A percentile compares a stretch with the other conserved stretches of the same genome.
Conservation (phyloP, 2,888 invertebrate species). For the Proisotoma minuta region DNA sequence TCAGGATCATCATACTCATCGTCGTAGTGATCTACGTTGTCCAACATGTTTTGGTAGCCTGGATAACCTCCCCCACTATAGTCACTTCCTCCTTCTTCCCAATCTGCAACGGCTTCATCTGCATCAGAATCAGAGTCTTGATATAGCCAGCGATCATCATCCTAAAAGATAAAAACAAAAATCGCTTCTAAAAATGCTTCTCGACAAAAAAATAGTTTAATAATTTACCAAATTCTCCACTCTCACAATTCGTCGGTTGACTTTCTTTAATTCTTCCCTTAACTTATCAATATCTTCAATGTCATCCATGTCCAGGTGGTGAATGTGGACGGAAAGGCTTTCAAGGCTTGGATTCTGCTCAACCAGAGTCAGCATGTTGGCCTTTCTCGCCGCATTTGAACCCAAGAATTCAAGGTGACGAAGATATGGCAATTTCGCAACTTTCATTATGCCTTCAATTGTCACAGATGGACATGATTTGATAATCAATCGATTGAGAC, state of each 20-base stretch:
- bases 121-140: slow-evolving; percentile 27
- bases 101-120: not conserved
- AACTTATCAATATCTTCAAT: not conserved
- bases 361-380: slow-evolving; percentile 17
- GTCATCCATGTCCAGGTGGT: slow-evolving; percentile 17
- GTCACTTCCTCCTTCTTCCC: slow-evolving; percentile 21
- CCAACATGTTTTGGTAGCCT: not conserved
- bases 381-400: slow-evolving; percentile 13
- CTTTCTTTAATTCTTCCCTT: slow-evolving; percentile 12
- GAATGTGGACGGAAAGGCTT: slow-evolving; percentile 14
- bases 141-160: slow-evolving; percentile 21
- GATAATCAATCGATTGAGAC: slow-evolving; percentile 22
- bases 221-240: slow-evolving; percentile 16
- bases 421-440: slow-evolving; percentile 14
- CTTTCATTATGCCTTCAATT: slow-evolving; percentile 8
- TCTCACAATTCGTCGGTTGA: slow-evolving; percentile 15
- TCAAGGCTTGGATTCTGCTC: slow-evolving; percentile 31
- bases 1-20: slow-evolving; percentile 6
- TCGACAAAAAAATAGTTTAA: not conserved
- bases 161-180: slow-evolving; percentile 13
- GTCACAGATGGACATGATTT: slow-evolving; percentile 25
- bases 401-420: slow-evolving; percentile 20
- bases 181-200: not conserved
- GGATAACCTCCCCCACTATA: slow-evolving; percentile 17
- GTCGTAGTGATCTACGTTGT: not conserved